Evolutionary conservation across 2,888 invertebrate species (phyloP), one percentile per base, ranked within the genome.

Genomic region (Villa cingulata): DNA sequence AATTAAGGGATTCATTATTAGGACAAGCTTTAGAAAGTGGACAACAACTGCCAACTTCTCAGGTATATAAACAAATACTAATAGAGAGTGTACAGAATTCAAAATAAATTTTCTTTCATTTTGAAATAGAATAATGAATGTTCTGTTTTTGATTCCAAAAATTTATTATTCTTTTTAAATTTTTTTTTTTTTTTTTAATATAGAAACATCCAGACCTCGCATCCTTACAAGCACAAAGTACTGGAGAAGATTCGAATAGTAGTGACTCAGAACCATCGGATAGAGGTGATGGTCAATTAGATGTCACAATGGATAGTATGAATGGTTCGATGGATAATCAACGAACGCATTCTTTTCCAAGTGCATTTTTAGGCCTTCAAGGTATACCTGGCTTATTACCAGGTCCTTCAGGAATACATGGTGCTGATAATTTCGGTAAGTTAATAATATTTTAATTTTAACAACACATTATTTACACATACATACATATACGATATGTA

Each of bases 351-450:
- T 80, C 82, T 61, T 87, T 87, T 70, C 86, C 86, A 27, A 82
- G 84, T 58, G 79, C 81, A 57, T 76, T 88, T 55, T 74, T 88
- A 57, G 85, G 86, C 60, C 73, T 88, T 58, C 87, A 83, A 79
- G 87, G 76, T 55, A 68, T 81, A 66, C 68, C 81, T 73, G 88
- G 87, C 61, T 75, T 89, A 58, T 74, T 89, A 65, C 86, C 89
- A 52, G 88, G 89, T 60, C 88, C 88, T 36, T 89, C 89, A 54
- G 86, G 87, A 61, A 82, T 88, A 68, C 84, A 79, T 59, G 78
- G 77, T 62, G 74, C 84, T 70, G 83, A 83, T 70, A 87, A 82
- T 70, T 87, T 86, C 72, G 85, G 85, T 84, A 72, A 82, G 83
- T 80, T n/a, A n/a, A n/a, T n/a, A n/a, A n/a, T n/a, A n/a, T n/a